Conservation (phyloP, 2,113 vertebrate genomes). For the Rhodinocichla rosea region DNA sequence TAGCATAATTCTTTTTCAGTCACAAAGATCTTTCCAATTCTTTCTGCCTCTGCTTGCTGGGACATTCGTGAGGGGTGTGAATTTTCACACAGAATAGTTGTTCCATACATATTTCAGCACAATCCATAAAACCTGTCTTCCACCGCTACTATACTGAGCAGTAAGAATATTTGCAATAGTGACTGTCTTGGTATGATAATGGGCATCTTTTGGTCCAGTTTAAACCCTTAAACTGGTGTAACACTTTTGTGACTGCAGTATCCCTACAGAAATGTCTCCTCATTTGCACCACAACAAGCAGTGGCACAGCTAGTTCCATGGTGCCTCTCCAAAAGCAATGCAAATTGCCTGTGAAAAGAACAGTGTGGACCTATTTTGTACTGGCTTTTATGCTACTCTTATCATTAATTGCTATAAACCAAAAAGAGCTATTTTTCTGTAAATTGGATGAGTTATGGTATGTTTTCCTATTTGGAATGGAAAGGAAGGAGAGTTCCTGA, state of each 20-base stretch:
- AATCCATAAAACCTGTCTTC: not conserved
- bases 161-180: not conserved
- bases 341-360: not conserved
- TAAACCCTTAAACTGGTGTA: not conserved
- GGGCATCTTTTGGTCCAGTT: not conserved
- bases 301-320: not conserved
- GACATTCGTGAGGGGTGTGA: not conserved
- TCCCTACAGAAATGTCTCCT: not conserved
- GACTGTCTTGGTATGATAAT: not conserved
- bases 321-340: not conserved
- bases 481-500: not conserved
- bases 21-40: not conserved
- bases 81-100: not conserved
- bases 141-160: not conserved
- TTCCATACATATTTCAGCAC: not conserved
- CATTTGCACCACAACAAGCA: not conserved
- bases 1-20: not conserved
- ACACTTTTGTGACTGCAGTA: not conserved
- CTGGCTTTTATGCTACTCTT: not conserved
- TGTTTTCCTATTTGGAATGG: not conserved
- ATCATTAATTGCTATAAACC: not conserved
- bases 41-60: not conserved
- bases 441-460: not conserved
- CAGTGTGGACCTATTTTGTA: not conserved
- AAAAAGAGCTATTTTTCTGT: not conserved